These are phyloP conservation scores for Phylloscopus collybita DNA, from an alignment of 2,797 vertebrate species.

Conservation along the genomic window DNA sequence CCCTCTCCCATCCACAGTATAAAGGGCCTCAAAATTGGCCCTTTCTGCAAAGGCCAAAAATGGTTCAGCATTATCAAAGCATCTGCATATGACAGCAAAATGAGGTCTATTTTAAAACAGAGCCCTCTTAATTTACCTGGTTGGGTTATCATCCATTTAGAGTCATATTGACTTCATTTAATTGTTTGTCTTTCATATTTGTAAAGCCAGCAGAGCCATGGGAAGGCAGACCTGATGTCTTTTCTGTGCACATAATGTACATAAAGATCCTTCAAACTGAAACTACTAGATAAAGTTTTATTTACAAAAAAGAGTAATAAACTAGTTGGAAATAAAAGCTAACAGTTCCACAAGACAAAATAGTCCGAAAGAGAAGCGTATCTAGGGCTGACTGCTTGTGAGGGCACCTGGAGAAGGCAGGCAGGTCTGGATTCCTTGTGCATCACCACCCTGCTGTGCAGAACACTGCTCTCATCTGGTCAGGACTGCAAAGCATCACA, in stretches of 20 bases:
- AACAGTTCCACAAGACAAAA: background rate
- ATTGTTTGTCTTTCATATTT: background rate
- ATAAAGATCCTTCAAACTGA: background rate
- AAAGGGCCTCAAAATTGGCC: background rate
- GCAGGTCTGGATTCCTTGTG: background rate
- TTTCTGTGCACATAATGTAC: background rate
- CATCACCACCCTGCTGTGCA: background rate
- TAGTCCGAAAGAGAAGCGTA: fast-evolving
- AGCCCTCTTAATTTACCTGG: background rate
- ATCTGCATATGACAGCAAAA: background rate
- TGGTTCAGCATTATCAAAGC: background rate
- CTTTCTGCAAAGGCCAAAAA: background rate
- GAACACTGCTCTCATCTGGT: background rate
- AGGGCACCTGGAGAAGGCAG: background rate
- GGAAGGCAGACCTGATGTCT: background rate
- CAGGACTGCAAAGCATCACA: background rate
- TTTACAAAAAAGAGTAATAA: background rate
- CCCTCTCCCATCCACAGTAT: background rate
- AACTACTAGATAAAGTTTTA: background rate
- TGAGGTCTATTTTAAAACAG: background rate
- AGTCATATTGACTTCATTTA: background rate
- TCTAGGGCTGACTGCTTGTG: background rate
- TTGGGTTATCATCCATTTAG: background rate
- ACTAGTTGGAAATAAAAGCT: background rate
- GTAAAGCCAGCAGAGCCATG: background rate